These are phyloP conservation scores for Conus betulinus DNA, from an alignment of 1,140 invertebrate genomes.

Conservation along the genomic window DNA sequence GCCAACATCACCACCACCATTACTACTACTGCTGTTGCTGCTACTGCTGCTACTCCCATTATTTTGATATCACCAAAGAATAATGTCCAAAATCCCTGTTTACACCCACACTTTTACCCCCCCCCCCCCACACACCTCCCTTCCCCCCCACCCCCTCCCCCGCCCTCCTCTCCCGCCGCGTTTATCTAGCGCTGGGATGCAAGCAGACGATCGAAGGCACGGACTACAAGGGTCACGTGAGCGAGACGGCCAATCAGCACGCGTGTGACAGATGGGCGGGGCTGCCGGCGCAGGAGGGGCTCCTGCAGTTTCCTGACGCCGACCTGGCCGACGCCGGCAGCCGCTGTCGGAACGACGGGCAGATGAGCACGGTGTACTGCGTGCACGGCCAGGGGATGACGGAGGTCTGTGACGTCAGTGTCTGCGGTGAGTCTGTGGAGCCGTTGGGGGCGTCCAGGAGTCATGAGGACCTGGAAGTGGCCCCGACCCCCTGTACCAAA, in stretches of 20 bases:
- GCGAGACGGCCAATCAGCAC: background rate
- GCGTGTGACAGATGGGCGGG: background rate
- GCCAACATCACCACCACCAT: background rate
- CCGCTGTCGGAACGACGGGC: slow-evolving; percentile 12
- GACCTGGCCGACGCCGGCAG: background rate
- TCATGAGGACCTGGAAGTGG: no score
- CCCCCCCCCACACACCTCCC: no score
- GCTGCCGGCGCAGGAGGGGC: no score
- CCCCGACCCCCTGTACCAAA: no score
- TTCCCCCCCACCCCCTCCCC: no score
- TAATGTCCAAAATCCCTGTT: no score
- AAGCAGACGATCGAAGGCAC: background rate
- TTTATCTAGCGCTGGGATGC: slow-evolving; percentile 4
- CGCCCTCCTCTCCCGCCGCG: no score
- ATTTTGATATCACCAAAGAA: background rate
- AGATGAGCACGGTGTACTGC: background rate
- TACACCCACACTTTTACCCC: no score
- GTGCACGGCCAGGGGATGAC: background rate
- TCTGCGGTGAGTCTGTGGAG: background rate
- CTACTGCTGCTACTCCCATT: background rate
- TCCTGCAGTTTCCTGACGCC: background rate
- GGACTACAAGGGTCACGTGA: slow-evolving; percentile 31
- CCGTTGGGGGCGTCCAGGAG: no score
- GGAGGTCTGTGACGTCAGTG: background rate
- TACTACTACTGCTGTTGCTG: background rate